Conservation (phyloP, 2,797 vertebrate species). For the Gymnoscopelus microlampas region DNA sequence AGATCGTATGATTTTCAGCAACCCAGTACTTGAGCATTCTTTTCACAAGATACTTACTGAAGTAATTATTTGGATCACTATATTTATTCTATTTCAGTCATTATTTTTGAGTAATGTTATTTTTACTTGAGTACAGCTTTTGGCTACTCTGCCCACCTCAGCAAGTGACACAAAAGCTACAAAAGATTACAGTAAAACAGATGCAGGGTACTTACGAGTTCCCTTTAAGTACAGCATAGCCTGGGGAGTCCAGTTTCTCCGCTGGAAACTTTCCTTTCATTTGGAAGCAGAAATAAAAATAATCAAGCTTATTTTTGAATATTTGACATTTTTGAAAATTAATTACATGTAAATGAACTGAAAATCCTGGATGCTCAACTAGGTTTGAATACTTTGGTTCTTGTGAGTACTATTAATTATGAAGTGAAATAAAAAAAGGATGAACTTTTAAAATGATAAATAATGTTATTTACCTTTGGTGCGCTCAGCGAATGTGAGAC, state of each 20-base stretch:
- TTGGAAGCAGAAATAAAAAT: slow-evolving; percentile 20
- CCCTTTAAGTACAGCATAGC: slow-evolving; percentile 97
- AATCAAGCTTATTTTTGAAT: neutral
- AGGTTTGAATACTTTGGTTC: too few species aligned
- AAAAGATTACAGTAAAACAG: neutral
- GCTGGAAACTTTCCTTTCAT: slow-evolving; percentile 84
- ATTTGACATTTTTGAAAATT: neutral
- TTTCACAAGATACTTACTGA: too few species aligned
- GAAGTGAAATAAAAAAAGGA: neutral
- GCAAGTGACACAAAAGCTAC: too few species aligned
- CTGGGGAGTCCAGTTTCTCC: slow-evolving; percentile 96
- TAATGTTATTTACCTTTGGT: slow-evolving; percentile 84
- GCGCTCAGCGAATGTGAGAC: slow-evolving; percentile 79
- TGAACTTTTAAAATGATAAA: neutral
- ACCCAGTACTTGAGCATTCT: too few species aligned
- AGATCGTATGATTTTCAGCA: too few species aligned
- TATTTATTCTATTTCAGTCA: too few species aligned
- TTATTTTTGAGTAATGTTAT: too few species aligned
- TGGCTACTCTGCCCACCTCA: too few species aligned
- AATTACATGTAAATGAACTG: neutral
- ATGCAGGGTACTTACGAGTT: slow-evolving; percentile 86
- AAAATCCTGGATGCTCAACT: too few species aligned
- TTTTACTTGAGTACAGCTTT: too few species aligned
- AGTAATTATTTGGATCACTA: too few species aligned
- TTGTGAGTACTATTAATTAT: slow-evolving; percentile 1